Evolutionary conservation across 1,140 invertebrate species (phyloP).

Genomic region (Phortica variegata): DNA sequence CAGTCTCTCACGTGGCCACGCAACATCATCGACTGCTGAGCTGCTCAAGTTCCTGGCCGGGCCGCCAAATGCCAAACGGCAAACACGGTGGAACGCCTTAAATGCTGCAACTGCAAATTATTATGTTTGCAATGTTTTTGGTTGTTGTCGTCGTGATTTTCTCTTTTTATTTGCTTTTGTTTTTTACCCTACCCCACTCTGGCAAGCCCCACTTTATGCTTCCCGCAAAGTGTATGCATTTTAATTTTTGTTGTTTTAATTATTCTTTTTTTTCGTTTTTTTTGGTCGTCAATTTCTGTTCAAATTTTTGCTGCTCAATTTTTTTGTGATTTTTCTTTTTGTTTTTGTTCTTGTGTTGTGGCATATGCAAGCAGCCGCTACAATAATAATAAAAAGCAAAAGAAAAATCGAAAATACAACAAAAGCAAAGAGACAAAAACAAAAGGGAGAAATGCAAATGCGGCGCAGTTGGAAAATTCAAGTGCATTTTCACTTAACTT

Average conservation of each 20-base stretch:
- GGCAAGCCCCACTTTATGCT: too few relatives aligned
- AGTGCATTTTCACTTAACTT: slow-evolving; percentile 52
- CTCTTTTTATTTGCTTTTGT: slow-evolving; percentile 13
- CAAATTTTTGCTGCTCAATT: neutral
- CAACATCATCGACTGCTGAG: too few relatives aligned
- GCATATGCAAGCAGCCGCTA: slow-evolving; percentile 12
- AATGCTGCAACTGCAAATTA: slow-evolving; percentile 38
- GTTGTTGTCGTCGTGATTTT: slow-evolving; percentile 39
- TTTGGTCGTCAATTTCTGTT: neutral
- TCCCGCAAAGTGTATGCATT: too few relatives aligned
- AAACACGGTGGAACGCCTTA: too few relatives aligned
- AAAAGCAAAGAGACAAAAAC: slow-evolving; percentile 28
- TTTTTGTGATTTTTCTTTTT: slow-evolving; percentile 24
- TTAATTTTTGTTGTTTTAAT: too few relatives aligned
- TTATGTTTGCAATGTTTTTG: slow-evolving; percentile 42
- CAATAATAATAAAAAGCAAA: slow-evolving; percentile 21
- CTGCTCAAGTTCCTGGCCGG: too few relatives aligned
- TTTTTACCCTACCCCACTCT: too few relatives aligned
- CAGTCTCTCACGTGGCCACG: too few relatives aligned
- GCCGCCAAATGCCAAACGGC: too few relatives aligned
- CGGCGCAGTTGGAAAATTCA: slow-evolving; percentile 53
- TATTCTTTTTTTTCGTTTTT: too few relatives aligned
- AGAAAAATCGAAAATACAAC: slow-evolving; percentile 8
- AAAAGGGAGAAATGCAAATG: slow-evolving; percentile 45
- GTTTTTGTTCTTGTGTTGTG: neutral